Percentiles rank a stretch among this genome's conserved stretches.
These are phyloP conservation scores for Gonocerus acuteangulatus DNA, from an alignment of 2,888 invertebrate species.

Conservation along the genomic window DNA sequence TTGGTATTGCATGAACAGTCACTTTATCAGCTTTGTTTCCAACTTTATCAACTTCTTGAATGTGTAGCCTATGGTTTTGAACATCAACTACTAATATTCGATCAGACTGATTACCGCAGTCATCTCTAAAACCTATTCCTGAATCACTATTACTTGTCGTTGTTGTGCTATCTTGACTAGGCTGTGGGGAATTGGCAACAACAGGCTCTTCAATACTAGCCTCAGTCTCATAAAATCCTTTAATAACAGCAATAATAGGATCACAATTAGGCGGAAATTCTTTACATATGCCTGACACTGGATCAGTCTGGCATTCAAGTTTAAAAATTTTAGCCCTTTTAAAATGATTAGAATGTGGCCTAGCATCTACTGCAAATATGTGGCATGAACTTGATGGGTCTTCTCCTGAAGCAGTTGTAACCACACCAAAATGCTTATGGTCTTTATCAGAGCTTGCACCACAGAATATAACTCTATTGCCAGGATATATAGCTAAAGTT, in stretches of 20 bases:
- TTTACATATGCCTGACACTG: conserved; percentile 67
- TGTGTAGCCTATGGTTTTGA: conserved; percentile 41
- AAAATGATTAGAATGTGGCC: conserved; percentile 73
- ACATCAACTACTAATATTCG: conserved; percentile 71
- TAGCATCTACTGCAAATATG: conserved; percentile 87
- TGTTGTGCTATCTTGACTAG: conserved; percentile 70
- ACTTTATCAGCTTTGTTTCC: conserved; percentile 43
- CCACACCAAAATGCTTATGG: conserved; percentile 83
- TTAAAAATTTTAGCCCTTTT: conserved; percentile 76
- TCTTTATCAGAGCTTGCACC: conserved; percentile 87
- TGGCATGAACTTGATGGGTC: conserved; percentile 83
- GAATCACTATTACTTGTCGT: conserved; percentile 92
- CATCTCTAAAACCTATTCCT: conserved; percentile 88
- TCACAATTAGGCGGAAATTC: conserved; percentile 85
- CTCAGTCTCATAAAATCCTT: conserved; percentile 46
- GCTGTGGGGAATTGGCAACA: conserved; percentile 72
- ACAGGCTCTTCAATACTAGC: conserved; percentile 47
- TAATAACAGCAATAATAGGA: conserved; percentile 52
- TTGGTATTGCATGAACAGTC: conserved; percentile 61
- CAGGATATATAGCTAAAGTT: conserved; percentile 77
- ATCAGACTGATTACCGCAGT: conserved; percentile 74
- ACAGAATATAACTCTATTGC: conserved; percentile 77
- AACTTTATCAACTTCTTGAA: conserved; percentile 39
- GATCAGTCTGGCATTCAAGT: conserved; percentile 73
- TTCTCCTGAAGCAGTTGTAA: conserved; percentile 63